Percentiles rank a stretch among this genome's conserved stretches.
phyloP scores from a whole-genome alignment of 2,113 vertebrate species.

The Rissa tridactyla region DNA sequence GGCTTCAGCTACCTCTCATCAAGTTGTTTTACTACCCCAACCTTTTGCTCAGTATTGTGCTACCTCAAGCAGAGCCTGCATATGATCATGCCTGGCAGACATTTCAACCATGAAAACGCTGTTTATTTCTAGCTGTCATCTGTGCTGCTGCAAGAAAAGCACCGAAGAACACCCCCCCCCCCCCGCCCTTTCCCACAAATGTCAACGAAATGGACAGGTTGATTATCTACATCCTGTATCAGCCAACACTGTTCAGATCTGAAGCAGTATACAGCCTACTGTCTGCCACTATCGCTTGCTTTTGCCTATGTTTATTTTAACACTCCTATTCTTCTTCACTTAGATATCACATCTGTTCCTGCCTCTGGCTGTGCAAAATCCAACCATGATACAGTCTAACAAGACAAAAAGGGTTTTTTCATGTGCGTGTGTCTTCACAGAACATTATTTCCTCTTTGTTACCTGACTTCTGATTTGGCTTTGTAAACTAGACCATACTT shows the following conservation, averaged over 20 bases:
- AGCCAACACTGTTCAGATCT: neutral
- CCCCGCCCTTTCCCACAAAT: neutral
- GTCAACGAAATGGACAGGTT: constrained; percentile 31
- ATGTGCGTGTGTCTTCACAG: neutral
- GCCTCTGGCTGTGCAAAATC: neutral
- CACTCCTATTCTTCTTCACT: neutral
- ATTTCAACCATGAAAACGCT: neutral
- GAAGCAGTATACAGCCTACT: neutral
- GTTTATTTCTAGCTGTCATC: constrained; percentile 28
- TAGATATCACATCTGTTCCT: neutral
- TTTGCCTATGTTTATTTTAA: neutral
- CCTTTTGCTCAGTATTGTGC: neutral
- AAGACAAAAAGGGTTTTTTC: neutral
- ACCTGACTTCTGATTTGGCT: neutral
- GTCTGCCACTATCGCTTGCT: neutral
- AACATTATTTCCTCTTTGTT: neutral
- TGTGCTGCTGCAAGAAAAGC: neutral
- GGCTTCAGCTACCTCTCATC: neutral
- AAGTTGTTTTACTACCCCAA: neutral
- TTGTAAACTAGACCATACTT: neutral
- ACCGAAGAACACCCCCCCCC: neutral
- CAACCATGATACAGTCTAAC: neutral
- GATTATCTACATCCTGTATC: constrained; percentile 16
- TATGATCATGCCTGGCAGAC: neutral
- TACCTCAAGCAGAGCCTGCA: neutral